Evolutionary conservation across 1,140 invertebrate genomes (phyloP), one percentile per base, ranked within the genome.

Genomic region (Magallana angulata): DNA sequence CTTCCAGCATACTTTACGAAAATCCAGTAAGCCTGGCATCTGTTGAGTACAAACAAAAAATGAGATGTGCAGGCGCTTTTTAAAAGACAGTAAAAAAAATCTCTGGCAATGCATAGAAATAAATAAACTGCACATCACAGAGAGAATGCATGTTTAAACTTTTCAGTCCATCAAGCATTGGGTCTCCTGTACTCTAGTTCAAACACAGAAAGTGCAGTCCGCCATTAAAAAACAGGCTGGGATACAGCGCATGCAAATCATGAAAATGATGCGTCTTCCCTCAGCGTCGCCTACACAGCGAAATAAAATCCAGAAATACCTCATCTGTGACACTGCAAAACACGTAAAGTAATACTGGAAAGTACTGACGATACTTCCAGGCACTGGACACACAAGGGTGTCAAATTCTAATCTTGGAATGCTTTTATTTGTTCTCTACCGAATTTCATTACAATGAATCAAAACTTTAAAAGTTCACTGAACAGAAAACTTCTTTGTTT

Each of bases 281-380:
- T 30, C 36, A 12, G 64, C 11, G 7, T 30, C 24, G 68, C 68
- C 68, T 76, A 76, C 68, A 30, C 68, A 76, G 11, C 36, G 68
- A 76, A 76, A 76, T 76, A 76, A 76, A 76, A 76, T 76, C 68
- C 68, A 12, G 14, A 76, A 76, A 76, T 76, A 76, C 68, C 36
- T 76, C 68, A 76, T 30, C 68, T 76, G 68, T 76, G 68, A 76
- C 68, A 76, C 6, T 76, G 68, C 8, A 11, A 12, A 76, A 76
- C 24, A 76, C 30, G 68, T 76, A 76, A 76, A 11, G 7, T 30
- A 76, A 76, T 76, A 76, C 68, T 5, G 24, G 5, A 11, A 12
- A 76, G 68, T 76, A 30, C 68, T 11, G 8, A 3, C 24, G 18
- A 76, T 76, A 76, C 68, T 76, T 76, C 68, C 68, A 18, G 24